Evolutionary conservation across 2,797 vertebrate species (phyloP), one percentile per base, ranked within the genome.

Genomic region (Sebastes taczanowskii): DNA sequence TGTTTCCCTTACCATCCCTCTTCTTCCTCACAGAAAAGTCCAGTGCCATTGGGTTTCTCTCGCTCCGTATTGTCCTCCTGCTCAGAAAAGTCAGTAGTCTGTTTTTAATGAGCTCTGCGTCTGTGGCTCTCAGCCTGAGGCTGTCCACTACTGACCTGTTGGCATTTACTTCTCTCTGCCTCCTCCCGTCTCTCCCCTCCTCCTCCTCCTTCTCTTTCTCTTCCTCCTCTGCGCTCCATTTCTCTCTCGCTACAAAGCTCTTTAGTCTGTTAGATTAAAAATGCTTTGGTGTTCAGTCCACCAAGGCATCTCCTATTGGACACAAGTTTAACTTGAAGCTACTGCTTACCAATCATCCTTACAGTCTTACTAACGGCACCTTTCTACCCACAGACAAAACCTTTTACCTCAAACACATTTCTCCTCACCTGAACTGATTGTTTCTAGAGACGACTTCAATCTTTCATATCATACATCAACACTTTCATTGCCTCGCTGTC

Each of bases 21-120:
- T 78, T 87, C 78, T 78, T 78, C 71, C 68, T 85, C 83, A 56
- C 76, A 80, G 64, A 86, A 83, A 82, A 68, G 55, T 89, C 30
- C 72, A 76, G 71, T 73, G 77, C 89, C 87, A 83, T 46, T 82
- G 86, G 86, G 80, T 85, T 82, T 87, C 82, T 87, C 85, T 69
- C 2, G 20, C 80, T 83, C 66, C 78, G 46, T 78, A 82, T 89
- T 88, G 88, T 92, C 85, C 86, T 88, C 84, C 55, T 79, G 86
- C 78, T 91, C 87, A 81, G 86, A 83, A 84, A 89, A 93, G 86
- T 86, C 89, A 13, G 86, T 86, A 11, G 86, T 86, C 83, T 80
- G 84, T 89, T 94, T 94, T 95, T 95, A 95, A 95, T 94, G 91
- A 95, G 93, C 91, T 94, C 89, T 89, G 91, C 61, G 78, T 93